These are phyloP conservation scores for Drosophila bipectinata DNA, from an alignment of 1,140 invertebrate genomes.

Conservation along the genomic window DNA sequence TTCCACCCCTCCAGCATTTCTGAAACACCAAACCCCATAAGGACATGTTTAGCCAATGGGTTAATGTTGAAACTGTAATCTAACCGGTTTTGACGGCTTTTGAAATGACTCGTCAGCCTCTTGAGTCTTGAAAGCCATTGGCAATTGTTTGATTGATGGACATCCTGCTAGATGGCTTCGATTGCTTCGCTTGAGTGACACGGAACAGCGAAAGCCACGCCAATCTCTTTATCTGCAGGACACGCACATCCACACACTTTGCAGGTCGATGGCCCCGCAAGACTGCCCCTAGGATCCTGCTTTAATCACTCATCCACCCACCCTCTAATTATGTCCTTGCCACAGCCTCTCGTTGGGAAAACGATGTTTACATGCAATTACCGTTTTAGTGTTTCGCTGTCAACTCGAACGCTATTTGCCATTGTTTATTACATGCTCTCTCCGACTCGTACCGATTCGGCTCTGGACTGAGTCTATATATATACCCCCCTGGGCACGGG, in stretches of 20 bases:
- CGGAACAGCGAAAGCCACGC: neutral
- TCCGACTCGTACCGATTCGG: constrained; percentile 7
- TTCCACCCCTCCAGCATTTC: no score
- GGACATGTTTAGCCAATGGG: neutral
- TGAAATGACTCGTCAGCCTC: constrained; percentile 34
- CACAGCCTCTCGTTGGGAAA: constrained; percentile 14
- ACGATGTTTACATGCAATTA: constrained; percentile 79
- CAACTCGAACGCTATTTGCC: constrained; percentile 65
- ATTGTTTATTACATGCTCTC: constrained; percentile 68
- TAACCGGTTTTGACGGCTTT: constrained; percentile 26
- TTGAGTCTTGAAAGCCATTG: constrained; percentile 13
- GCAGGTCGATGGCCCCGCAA: constrained; percentile 5
- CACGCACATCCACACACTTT: neutral
- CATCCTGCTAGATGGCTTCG: constrained; percentile 7
- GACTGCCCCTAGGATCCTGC: neutral
- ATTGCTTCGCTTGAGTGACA: constrained; percentile 27
- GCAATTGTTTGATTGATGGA: constrained; percentile 41
- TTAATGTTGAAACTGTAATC: neutral
- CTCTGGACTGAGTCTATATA: neutral
- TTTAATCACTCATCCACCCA: constrained; percentile 34
- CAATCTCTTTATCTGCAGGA: constrained; percentile 29
- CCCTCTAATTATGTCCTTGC: constrained; percentile 37
- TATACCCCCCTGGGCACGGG: neutral
- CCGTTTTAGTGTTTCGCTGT: constrained; percentile 71
- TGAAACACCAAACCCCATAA: neutral